Evolutionary conservation across 2,113 vertebrate genomes (phyloP).

Genomic region (Gasterosteus aculeatus): DNA sequence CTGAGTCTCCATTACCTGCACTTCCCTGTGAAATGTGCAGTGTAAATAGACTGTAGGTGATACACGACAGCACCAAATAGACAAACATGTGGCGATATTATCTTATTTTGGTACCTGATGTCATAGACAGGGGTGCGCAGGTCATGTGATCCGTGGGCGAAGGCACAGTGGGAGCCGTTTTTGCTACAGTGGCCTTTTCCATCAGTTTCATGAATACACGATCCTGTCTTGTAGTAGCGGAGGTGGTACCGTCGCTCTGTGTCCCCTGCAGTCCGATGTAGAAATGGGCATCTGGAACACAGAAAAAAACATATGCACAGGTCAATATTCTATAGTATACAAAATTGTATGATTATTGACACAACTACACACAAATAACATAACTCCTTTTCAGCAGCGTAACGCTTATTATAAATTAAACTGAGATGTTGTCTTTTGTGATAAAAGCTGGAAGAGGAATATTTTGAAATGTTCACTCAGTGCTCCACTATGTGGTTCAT

Average conservation of each 20-base stretch:
- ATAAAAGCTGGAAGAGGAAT: background rate
- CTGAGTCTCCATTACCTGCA: slow-evolving; percentile 95
- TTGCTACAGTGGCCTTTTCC: slow-evolving; percentile 97
- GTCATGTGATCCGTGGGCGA: slow-evolving; percentile 97
- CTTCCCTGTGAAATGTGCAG: slow-evolving; percentile 83
- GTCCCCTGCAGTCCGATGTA: slow-evolving; percentile 96
- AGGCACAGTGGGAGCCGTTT: slow-evolving; percentile 96
- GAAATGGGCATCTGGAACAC: slow-evolving; percentile 88
- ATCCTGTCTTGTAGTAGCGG: slow-evolving; percentile 97
- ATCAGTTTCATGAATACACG: slow-evolving; percentile 98
- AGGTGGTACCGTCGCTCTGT: slow-evolving; percentile 96
- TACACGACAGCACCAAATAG: background rate
- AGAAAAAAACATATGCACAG: background rate
- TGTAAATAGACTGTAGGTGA: background rate
- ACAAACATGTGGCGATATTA: background rate
- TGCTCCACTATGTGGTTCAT: background rate
- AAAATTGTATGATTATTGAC: background rate
- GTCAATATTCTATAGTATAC: background rate
- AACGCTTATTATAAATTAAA: background rate
- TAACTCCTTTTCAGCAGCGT: background rate
- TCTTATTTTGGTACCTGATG: slow-evolving; percentile 84
- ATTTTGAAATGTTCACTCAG: background rate
- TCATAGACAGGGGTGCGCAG: slow-evolving; percentile 94
- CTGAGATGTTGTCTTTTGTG: background rate
- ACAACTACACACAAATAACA: background rate